Base-by-base conservation (phyloP, 2,888 invertebrate genomes). In the Elmis aenea region DNA sequence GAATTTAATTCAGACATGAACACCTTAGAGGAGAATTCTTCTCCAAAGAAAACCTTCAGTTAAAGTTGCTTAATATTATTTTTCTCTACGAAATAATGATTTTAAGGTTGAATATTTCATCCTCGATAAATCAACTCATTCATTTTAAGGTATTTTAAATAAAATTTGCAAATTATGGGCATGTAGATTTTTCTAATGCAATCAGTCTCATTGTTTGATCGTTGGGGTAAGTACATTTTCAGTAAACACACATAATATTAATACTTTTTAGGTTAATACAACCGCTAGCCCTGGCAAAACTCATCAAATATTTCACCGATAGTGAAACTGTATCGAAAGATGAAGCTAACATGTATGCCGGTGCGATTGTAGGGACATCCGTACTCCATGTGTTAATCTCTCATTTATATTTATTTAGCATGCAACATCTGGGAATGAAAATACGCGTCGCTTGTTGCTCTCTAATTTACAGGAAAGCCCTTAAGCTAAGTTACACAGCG, bases 371-470 rank as follows among this genome's bases (percentile, higher is more conserved):
- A n/a, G 47, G 81, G 8, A 79, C 81, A 47, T 82, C 85, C 0
- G 80, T 81, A 0, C 58, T 84, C 21, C 82, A 82, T 54, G 80
- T 87, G 13, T 71, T 89, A 3, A 33, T 54, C 10, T 36, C 42
- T 13, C 64, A 96, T 68, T 88, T 89, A 0, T 90, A 87, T 60
- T 89, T 92, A 80, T 80, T 92, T 73, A 83, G 81, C n/a, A 78
- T 85, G 11, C 72, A 84, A 33, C 83, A 86, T 54, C 75, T 86
- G 66, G 90, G 91, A 26, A 86, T 89, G 87, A 80, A 85, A 64
- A 75, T 88, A 59, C 71, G 90, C 5, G 77, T 91, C 1, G 86
- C 87, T 0, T 81, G 84, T 55, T 87, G 88, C 55, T 81, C 87
- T 0, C 70, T 92, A 13, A 78, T 93, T 38, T 91, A 89, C 61